phyloP scores from a whole-genome alignment of 2,113 vertebrate species.

The Phocoena sinus region DNA sequence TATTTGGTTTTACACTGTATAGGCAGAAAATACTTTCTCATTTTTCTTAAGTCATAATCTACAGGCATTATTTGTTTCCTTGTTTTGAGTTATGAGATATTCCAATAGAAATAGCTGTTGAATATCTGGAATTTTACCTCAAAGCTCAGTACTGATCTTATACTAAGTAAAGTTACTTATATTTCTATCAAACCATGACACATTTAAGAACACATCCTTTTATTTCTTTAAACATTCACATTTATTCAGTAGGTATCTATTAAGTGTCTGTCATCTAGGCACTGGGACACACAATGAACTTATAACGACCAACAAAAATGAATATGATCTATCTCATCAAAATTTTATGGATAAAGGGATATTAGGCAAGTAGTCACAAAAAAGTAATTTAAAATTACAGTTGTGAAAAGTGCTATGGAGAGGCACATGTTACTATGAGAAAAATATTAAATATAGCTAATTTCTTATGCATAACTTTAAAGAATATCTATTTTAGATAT shows the following conservation, averaged over 20 bases:
- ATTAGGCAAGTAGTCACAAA: not conserved
- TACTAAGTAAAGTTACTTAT: not conserved
- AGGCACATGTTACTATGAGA: not conserved
- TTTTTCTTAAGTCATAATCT: not conserved
- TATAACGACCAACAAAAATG: not conserved
- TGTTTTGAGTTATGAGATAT: not conserved
- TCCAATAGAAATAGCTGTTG: not conserved
- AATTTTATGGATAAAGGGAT: not conserved
- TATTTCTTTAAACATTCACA: not conserved
- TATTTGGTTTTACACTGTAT: not conserved
- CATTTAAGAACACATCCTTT: not conserved
- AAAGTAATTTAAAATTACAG: not conserved
- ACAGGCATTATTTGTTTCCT: not conserved
- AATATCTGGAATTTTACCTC: not conserved
- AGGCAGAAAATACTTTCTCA: not conserved
- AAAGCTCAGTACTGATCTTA: not conserved
- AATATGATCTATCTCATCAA: not conserved
- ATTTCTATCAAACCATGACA: not conserved
- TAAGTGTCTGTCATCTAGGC: not conserved
- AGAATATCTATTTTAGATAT: not conserved
- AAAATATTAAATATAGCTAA: not conserved
- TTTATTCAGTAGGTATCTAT: not conserved
- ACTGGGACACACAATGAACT: not conserved
- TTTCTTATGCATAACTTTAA: not conserved
- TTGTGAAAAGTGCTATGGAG: not conserved